These are phyloP conservation scores for Clivina fossor DNA, from an alignment of 2,888 invertebrate species.

Conservation along the genomic window DNA sequence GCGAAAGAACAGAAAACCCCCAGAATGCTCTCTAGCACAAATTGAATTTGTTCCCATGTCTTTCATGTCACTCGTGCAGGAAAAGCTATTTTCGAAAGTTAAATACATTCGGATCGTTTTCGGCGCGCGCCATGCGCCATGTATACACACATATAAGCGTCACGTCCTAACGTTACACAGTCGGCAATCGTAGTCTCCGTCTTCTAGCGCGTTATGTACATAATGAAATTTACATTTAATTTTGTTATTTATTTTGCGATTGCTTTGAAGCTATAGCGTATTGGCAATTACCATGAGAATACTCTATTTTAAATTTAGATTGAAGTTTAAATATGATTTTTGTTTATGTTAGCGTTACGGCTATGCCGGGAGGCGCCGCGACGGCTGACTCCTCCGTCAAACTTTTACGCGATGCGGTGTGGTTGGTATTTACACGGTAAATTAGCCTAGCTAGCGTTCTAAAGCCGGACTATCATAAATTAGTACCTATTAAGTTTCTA, in stretches of 20 bases:
- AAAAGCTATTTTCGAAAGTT: slow-evolving; percentile 28
- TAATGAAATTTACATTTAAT: slow-evolving; percentile 30
- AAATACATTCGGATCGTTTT: slow-evolving; percentile 24
- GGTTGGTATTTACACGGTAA: too few species aligned
- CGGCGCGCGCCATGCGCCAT: neutral
- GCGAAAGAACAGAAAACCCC: slow-evolving; percentile 5
- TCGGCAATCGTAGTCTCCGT: neutral
- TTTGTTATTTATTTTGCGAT: slow-evolving; percentile 27
- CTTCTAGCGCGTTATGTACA: neutral
- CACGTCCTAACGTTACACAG: too few species aligned
- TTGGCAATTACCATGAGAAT: slow-evolving; percentile 20
- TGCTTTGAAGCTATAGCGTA: slow-evolving; percentile 23
- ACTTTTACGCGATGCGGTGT: too few species aligned
- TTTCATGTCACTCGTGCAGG: slow-evolving; percentile 29
- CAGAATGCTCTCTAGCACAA: too few species aligned
- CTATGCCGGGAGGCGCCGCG: too few species aligned
- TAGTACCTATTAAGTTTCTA: too few species aligned
- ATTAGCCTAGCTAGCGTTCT: too few species aligned
- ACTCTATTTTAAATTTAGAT: slow-evolving; percentile 20
- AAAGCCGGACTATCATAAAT: too few species aligned
- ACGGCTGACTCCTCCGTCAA: too few species aligned
- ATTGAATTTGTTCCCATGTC: slow-evolving; percentile 5
- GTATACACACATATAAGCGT: neutral
- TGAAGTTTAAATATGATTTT: slow-evolving; percentile 17
- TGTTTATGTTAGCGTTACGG: slow-evolving; percentile 15